Conservation (phyloP, 2,113 vertebrate genomes). For the Nothoprocta perdicaria region DNA sequence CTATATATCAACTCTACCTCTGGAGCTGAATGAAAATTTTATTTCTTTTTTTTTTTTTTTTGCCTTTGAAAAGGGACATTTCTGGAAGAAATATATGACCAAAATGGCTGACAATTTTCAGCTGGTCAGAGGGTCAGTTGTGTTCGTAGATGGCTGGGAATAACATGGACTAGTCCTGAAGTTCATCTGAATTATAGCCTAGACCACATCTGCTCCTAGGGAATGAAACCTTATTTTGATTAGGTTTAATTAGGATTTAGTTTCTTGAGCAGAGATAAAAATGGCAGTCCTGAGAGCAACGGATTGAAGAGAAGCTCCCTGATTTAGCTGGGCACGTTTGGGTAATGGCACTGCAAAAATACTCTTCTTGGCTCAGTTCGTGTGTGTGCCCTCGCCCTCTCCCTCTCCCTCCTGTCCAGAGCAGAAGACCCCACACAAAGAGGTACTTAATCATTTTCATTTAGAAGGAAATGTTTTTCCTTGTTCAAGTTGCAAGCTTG, state of each 20-base stretch:
- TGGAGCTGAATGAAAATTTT: not conserved
- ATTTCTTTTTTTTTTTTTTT: not conserved
- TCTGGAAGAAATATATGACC: not conserved
- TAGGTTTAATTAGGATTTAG: not conserved
- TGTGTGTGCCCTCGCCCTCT: too few species aligned
- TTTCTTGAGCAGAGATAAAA: not conserved
- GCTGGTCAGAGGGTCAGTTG: not conserved
- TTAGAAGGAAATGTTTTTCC: constrained; percentile 4
- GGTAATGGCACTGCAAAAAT: not conserved
- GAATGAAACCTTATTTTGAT: not conserved
- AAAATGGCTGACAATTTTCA: not conserved
- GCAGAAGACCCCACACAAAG: not conserved
- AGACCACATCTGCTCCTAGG: not conserved
- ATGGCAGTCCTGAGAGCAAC: not conserved
- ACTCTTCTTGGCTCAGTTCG: too few species aligned
- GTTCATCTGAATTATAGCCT: not conserved
- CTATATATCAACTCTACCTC: not conserved
- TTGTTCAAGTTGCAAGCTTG: not conserved
- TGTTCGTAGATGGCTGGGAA: not conserved
- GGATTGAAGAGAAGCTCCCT: not conserved
- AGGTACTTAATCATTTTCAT: not conserved
- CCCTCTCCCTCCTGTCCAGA: not conserved
- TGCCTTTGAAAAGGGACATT: not conserved
- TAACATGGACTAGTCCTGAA: not conserved
- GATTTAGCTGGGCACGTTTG: not conserved